These are phyloP conservation scores for Mastomys natalensis DNA, from an alignment of 2,113 vertebrate genomes.

Conservation along the genomic window DNA sequence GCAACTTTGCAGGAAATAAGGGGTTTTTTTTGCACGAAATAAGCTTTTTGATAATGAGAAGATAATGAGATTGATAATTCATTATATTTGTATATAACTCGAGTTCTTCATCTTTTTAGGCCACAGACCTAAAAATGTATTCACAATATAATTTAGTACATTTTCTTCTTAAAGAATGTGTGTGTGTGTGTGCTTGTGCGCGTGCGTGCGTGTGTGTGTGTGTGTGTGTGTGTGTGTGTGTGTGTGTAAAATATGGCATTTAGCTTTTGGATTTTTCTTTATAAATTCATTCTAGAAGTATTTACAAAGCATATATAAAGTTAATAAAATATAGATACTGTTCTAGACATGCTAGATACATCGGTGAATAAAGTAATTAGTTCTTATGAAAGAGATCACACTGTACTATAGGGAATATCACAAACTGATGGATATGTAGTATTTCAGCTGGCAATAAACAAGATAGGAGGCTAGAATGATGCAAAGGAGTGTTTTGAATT, in stretches of 20 bases:
- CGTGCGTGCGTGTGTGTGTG: not conserved
- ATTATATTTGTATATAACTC: not conserved
- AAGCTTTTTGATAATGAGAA: not conserved
- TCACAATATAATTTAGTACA: not conserved
- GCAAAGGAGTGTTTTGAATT: not conserved
- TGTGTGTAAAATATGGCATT: not conserved
- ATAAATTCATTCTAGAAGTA: conserved; percentile 15
- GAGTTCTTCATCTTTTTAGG: conserved; percentile 1
- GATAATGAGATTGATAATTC: not conserved
- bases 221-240: not conserved
- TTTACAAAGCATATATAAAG: conserved; percentile 7
- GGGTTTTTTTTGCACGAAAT: not conserved
- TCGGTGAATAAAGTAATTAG: conserved; percentile 28
- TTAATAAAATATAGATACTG: not conserved
- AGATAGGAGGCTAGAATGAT: not conserved
- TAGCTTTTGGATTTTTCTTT: not conserved
- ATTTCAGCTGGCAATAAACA: not conserved
- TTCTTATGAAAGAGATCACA: not conserved
- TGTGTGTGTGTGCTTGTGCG: not conserved
- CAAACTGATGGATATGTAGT: not conserved
- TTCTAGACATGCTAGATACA: not conserved
- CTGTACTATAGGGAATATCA: not conserved
- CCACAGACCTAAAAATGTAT: not conserved
- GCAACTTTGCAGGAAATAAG: not conserved
- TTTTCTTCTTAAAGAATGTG: not conserved